phyloP scores from a whole-genome alignment of 2,797 vertebrate genomes.

The Eutrigla gurnardus region DNA sequence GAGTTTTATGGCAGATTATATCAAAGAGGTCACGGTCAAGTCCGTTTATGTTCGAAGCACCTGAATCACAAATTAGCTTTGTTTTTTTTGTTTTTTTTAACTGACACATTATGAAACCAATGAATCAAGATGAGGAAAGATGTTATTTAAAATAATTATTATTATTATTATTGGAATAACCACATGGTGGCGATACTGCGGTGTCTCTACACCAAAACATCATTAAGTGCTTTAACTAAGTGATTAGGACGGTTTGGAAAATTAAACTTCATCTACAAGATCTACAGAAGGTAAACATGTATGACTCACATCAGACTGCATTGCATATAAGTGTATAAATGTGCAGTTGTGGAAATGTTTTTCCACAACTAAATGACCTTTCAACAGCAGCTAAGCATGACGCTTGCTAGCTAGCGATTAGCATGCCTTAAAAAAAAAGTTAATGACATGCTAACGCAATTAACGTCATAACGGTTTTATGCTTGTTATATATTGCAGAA shows the following conservation, averaged over 20 bases:
- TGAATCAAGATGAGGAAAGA: neutral
- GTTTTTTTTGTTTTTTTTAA: neutral
- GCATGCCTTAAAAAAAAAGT: neutral
- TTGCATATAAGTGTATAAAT: neutral
- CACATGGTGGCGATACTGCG: neutral
- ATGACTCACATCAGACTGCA: neutral
- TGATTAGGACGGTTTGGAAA: neutral
- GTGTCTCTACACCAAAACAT: neutral
- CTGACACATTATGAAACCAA: neutral
- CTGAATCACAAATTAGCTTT: neutral
- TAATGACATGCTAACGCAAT: neutral
- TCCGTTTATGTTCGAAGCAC: neutral
- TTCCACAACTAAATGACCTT: neutral
- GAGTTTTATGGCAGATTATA: neutral
- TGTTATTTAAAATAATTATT: neutral
- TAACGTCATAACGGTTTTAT: neutral
- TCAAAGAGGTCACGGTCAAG: neutral
- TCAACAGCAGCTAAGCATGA: neutral
- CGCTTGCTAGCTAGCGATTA: neutral
- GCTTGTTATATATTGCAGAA: neutral
- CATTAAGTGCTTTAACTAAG: neutral
- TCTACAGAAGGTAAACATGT: neutral
- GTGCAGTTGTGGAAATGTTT: neutral
- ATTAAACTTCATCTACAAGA: neutral
- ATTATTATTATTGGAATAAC: too few species aligned